A percentile compares a stretch with the other conserved stretches of the same genome.
phyloP scores from a whole-genome alignment of 2,888 invertebrate species.

The Tinea trinotella region DNA sequence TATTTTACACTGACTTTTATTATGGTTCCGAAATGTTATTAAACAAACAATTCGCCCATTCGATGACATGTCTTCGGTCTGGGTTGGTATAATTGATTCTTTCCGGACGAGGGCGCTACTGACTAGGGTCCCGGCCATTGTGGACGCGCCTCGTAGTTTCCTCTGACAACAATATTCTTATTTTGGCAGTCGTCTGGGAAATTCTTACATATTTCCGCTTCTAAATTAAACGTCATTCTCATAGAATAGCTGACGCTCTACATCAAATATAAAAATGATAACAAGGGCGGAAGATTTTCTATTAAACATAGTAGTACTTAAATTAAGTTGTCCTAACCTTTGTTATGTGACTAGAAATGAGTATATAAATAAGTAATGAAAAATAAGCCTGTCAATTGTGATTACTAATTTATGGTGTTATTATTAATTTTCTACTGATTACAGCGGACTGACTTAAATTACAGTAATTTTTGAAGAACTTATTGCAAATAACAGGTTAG shows the following conservation, averaged over 20 bases:
- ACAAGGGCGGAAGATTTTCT: no score
- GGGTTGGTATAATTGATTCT: slow-evolving; percentile 67
- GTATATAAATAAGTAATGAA: no score
- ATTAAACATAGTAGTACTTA: no score
- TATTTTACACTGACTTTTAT: slow-evolving; percentile 62
- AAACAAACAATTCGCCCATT: slow-evolving; percentile 72
- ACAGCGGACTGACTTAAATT: no score
- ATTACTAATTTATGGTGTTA: no score
- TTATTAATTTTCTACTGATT: no score
- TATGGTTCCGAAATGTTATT: slow-evolving; percentile 62
- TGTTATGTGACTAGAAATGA: no score
- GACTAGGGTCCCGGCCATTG: slow-evolving; percentile 40
- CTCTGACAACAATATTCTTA: slow-evolving; percentile 59
- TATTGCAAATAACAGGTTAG: slow-evolving; percentile 28
- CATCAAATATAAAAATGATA: no score
- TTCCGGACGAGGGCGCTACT: slow-evolving; percentile 37
- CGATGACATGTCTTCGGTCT: slow-evolving; percentile 54
- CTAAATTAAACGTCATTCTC: slow-evolving; percentile 46
- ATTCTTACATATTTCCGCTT: slow-evolving; percentile 64
- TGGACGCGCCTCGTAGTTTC: slow-evolving; percentile 31
- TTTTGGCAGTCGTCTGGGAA: slow-evolving; percentile 49
- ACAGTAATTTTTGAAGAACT: slow-evolving; percentile 4
- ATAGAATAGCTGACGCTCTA: no score
- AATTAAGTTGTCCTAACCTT: no score
- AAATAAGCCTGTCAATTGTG: no score